Percentiles rank a stretch among this genome's conserved stretches.
phyloP scores from a whole-genome alignment of 2,888 invertebrate species.

The Eumacrocentrus americanus region DNA sequence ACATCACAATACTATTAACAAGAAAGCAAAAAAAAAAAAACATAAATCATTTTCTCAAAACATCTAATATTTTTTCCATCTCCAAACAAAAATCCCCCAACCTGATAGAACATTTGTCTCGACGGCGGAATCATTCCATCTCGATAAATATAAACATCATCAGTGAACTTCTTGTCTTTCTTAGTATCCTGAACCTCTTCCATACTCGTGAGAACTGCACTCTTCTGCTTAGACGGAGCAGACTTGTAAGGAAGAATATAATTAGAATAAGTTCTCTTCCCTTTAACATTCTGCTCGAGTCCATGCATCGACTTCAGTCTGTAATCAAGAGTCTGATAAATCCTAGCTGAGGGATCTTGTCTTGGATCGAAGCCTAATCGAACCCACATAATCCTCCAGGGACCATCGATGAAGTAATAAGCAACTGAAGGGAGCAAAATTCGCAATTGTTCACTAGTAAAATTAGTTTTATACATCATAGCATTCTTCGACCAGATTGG shows the following conservation, averaged over 20 bases:
- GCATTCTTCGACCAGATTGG: constrained; percentile 90
- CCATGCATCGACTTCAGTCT: constrained; percentile 70
- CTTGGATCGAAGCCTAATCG: constrained; percentile 91
- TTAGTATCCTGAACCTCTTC: constrained; percentile 35
- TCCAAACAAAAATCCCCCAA: constrained; percentile 51
- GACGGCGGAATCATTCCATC: constrained; percentile 80
- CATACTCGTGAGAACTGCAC: constrained; percentile 52
- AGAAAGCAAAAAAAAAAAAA: too few relatives aligned
- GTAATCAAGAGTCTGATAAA: constrained; percentile 90
- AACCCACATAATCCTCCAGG: constrained; percentile 92
- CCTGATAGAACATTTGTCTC: constrained; percentile 89
- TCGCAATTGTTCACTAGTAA: constrained; percentile 71
- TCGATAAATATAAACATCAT: constrained; percentile 67
- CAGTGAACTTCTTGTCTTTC: constrained; percentile 57
- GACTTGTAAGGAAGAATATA: constrained; percentile 63
- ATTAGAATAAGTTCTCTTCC: constrained; percentile 63
- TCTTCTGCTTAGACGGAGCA: constrained; percentile 59
- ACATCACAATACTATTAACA: constrained; percentile 86
- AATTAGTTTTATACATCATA: constrained; percentile 70
- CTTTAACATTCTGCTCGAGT: constrained; percentile 62
- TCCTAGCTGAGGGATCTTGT: constrained; percentile 75
- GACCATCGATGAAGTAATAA: constrained; percentile 86
- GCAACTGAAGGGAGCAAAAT: constrained; percentile 82
- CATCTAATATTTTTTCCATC: background rate
- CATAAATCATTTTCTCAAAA: background rate